These are phyloP conservation scores for Sarcophaga caerulescens DNA, from an alignment of 2,888 invertebrate species.

Conservation along the genomic window DNA sequence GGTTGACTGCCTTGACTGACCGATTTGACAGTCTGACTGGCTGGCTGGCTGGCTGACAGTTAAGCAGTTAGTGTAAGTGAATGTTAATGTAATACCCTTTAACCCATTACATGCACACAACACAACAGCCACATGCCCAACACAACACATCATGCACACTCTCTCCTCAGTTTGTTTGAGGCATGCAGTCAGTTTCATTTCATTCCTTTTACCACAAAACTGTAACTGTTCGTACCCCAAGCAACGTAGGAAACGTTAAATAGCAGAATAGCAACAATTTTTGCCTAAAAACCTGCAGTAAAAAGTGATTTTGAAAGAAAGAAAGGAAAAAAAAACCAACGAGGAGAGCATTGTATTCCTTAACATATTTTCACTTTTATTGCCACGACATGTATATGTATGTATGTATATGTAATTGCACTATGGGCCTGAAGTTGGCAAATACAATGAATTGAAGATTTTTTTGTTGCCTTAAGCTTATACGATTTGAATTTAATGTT, in stretches of 20 bases:
- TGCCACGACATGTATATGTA: background rate
- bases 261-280: background rate
- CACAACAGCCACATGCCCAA: background rate
- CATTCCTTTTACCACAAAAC: constrained; percentile 22
- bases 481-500: too few relatives aligned
- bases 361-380: constrained; percentile 8
- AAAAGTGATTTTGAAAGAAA: background rate
- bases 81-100: constrained; percentile 44
- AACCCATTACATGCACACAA: constrained; percentile 11
- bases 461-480: too few relatives aligned
- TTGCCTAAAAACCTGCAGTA: constrained; percentile 10
- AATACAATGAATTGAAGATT: too few relatives aligned
- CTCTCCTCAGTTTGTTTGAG: background rate
- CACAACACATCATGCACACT: background rate
- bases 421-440: background rate
- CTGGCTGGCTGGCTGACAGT: constrained; percentile 44
- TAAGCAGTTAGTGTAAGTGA: constrained; percentile 45
- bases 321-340: background rate
- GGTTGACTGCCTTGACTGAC: constrained; percentile 29
- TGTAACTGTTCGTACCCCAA: background rate
- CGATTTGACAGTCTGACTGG: background rate
- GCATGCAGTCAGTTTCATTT: background rate
- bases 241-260: background rate
- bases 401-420: background rate
- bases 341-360: background rate